phyloP scores from a whole-genome alignment of 2,113 vertebrate species.

The Promerops cafer region DNA sequence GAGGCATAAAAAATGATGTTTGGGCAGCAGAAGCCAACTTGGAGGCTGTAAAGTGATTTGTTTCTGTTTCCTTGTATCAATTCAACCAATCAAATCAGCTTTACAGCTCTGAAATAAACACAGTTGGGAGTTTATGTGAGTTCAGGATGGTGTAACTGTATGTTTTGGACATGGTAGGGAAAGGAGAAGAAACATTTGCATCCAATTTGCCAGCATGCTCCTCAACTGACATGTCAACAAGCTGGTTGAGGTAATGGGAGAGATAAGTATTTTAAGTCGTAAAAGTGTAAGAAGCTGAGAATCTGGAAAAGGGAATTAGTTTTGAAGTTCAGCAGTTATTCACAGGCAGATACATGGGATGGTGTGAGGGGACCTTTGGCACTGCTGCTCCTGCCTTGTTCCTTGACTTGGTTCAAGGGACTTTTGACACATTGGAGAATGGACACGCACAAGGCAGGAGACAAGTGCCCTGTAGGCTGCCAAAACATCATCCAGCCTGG shows the following conservation, averaged over 20 bases:
- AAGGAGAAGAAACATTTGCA: conserved; percentile 11
- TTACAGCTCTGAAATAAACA: conserved; percentile 39
- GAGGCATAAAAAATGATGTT: conserved; percentile 27
- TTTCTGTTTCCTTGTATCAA: conserved; percentile 19
- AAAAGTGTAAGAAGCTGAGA: conserved; percentile 6
- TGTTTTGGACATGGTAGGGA: conserved; percentile 13
- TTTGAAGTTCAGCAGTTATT: background rate
- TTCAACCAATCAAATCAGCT: conserved; percentile 15
- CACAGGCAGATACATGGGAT: background rate
- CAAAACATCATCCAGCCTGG: background rate
- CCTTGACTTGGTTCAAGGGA: background rate
- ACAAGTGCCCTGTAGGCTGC: background rate
- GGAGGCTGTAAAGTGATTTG: conserved; percentile 47
- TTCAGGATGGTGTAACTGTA: conserved; percentile 7
- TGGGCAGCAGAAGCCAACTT: conserved; percentile 35
- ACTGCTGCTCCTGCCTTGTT: background rate
- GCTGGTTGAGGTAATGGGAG: conserved; percentile 44
- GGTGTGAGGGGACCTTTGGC: background rate
- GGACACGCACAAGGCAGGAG: background rate
- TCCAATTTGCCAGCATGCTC: conserved; percentile 8
- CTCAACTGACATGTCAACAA: background rate
- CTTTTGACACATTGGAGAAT: background rate
- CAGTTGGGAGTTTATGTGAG: background rate
- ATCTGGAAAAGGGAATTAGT: conserved; percentile 8
- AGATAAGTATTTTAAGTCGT: conserved; percentile 31